Evolutionary conservation across 1,140 invertebrate genomes (phyloP).

Genomic region (Batillaria attramentaria): DNA sequence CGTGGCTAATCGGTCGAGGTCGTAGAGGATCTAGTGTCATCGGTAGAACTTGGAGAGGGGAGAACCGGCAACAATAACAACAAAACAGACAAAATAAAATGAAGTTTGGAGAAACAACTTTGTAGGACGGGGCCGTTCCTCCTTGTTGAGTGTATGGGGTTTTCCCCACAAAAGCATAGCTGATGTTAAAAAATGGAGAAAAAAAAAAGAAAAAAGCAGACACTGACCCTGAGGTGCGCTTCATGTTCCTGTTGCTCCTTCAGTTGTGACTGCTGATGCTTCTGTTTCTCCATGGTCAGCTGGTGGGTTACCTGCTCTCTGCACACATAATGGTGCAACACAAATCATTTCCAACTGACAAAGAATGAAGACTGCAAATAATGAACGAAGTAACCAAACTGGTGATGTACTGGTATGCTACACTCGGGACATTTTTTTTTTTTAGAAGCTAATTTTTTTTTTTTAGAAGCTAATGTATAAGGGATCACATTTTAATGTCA

Average conservation of each 20-base stretch:
- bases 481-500: too few relatives aligned
- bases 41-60: too few relatives aligned
- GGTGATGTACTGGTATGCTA: neutral
- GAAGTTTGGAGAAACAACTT: too few relatives aligned
- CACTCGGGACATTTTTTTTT: too few relatives aligned
- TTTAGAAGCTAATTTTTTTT: too few relatives aligned
- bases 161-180: neutral
- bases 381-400: neutral
- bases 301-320: conserved; percentile 42
- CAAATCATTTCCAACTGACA: neutral
- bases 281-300: conserved; percentile 47
- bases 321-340: conserved; percentile 1
- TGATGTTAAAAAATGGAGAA: neutral
- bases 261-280: conserved; percentile 15
- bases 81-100: too few relatives aligned
- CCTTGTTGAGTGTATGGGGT: too few relatives aligned
- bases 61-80: too few relatives aligned
- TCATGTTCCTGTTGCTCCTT: conserved; percentile 43
- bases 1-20: too few relatives aligned
- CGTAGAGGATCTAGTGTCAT: too few relatives aligned
- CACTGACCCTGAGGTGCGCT: conserved; percentile 39
- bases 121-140: too few relatives aligned
- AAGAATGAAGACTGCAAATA: neutral
- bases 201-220: neutral
- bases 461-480: too few relatives aligned